These are phyloP conservation scores for Paramormyrops hopkinsi DNA, from an alignment of 2,797 vertebrate genomes.

Conservation along the genomic window DNA sequence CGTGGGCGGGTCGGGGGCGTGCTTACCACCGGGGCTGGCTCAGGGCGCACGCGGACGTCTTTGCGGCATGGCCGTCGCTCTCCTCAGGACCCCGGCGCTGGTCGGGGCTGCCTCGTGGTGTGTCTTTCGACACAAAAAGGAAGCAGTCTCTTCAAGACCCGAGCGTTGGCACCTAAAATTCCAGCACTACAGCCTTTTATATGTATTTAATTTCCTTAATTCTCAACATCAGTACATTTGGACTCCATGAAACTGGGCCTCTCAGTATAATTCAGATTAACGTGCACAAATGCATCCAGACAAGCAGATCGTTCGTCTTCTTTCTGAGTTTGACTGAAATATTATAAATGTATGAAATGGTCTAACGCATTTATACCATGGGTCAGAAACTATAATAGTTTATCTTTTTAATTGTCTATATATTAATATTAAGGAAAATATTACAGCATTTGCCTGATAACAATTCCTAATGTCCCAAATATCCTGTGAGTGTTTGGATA, in stretches of 20 bases:
- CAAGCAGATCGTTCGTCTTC: neutral
- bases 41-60: rapidly evolving
- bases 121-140: too few species aligned
- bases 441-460: neutral
- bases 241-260: neutral
- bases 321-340: neutral
- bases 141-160: neutral
- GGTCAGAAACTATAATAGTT: neutral
- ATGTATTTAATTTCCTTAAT: neutral
- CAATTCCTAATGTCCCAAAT: neutral
- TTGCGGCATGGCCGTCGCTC: neutral
- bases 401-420: neutral
- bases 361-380: neutral
- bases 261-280: neutral
- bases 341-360: neutral
- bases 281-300: neutral
- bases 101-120: neutral
- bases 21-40: neutral
- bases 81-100: neutral
- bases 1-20: neutral
- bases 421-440: neutral
- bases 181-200: neutral
- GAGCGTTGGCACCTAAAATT: neutral
- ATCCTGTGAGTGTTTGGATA: neutral
- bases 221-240: neutral